Conservation (phyloP, 2,113 vertebrate genomes). For the Garra rufa region DNA sequence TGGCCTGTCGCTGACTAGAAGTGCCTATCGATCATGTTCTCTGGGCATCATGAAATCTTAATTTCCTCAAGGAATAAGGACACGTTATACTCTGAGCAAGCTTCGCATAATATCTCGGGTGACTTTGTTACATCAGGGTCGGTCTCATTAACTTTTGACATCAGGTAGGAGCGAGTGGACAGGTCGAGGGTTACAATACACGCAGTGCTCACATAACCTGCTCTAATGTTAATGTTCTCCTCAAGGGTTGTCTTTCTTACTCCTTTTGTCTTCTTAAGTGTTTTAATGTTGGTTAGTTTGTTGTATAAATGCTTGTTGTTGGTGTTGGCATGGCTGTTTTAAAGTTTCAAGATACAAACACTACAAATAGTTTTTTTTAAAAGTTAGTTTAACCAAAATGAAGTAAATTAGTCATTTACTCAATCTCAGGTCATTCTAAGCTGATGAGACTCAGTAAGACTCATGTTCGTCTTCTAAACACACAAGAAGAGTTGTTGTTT, state of each 20-base stretch:
- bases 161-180: neutral
- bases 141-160: slow-evolving; percentile 37
- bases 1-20: neutral
- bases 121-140: slow-evolving; percentile 32
- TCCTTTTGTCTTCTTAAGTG: slow-evolving; percentile 20
- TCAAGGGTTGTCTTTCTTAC: slow-evolving; percentile 2
- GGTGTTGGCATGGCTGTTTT: neutral
- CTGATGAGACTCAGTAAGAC: neutral
- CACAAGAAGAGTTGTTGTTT: neutral
- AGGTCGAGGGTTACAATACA: slow-evolving; percentile 24
- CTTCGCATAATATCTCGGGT: slow-evolving; percentile 61
- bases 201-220: neutral
- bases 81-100: slow-evolving; percentile 8
- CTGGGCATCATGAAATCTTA: slow-evolving; percentile 31
- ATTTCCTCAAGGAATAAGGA: slow-evolving; percentile 18
- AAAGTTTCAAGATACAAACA: neutral
- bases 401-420: neutral
- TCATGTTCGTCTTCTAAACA: neutral
- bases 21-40: neutral
- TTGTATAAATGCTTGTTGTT: neutral
- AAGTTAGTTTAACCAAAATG: neutral
- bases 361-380: neutral
- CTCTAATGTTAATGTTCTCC: slow-evolving; percentile 1
- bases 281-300: slow-evolving; percentile 5
- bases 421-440: neutral